A percentile compares a stretch with the other conserved stretches of the same genome.
These are phyloP conservation scores for Phrynosoma blainvillii DNA, from an alignment of 2,113 vertebrate genomes.

Conservation along the genomic window DNA sequence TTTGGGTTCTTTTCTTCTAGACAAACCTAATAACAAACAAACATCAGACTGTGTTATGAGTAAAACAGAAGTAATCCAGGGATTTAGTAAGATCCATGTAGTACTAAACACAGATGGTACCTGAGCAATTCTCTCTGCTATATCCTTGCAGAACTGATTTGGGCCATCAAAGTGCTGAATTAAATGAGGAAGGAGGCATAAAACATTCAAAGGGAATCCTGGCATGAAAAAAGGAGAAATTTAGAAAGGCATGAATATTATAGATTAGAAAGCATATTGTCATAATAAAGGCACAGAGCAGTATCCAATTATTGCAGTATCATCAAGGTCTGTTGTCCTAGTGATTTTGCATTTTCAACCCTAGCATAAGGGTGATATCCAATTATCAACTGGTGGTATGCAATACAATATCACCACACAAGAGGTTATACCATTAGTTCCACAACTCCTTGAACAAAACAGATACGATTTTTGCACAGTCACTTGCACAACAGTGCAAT, in stretches of 20 bases:
- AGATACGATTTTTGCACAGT: too few relatives aligned
- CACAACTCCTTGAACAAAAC: too few relatives aligned
- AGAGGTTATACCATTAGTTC: too few relatives aligned
- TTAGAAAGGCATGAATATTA: background rate
- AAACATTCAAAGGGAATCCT: constrained; percentile 97
- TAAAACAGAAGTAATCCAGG: constrained; percentile 28
- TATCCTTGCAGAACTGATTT: constrained; percentile 96
- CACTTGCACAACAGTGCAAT: too few relatives aligned
- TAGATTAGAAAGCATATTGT: background rate
- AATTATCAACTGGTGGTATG: too few relatives aligned
- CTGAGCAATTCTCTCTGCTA: constrained; percentile 96
- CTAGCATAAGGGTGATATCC: too few relatives aligned
- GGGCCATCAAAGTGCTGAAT: constrained; percentile 96
- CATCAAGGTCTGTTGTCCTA: too few relatives aligned
- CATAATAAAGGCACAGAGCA: background rate
- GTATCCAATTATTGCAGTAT: too few relatives aligned
- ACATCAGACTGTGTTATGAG: constrained; percentile 49
- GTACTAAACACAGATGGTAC: constrained; percentile 69
- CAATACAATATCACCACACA: too few relatives aligned
- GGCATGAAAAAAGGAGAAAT: constrained; percentile 36
- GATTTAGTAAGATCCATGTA: background rate
- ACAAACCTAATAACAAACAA: constrained; percentile 85
- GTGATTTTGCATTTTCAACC: too few relatives aligned
- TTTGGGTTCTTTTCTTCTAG: constrained; percentile 95
- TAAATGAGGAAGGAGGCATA: constrained; percentile 96